Evolutionary conservation across 53 echinoderm and acorn worm genomes (phyloP).

Genomic region (Pentamera pediparva): DNA sequence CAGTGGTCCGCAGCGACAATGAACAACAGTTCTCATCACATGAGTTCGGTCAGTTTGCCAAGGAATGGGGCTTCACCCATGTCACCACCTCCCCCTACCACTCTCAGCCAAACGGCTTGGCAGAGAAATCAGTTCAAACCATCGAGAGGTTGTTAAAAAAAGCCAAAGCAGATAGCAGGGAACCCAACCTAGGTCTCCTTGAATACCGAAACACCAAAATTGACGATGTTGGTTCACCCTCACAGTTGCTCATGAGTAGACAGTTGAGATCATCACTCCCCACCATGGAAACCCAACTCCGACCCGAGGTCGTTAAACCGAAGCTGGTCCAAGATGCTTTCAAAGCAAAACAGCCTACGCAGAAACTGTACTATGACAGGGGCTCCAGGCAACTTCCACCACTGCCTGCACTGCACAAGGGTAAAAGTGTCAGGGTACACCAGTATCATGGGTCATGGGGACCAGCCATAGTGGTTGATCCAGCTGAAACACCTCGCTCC

Average conservation of each 20-base stretch:
- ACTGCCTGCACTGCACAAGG: not conserved
- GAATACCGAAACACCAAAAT: slow-evolving; percentile 2
- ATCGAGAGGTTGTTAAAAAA: not conserved
- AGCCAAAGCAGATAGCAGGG: not conserved
- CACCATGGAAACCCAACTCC: too few relatives aligned
- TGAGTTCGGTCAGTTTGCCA: not conserved
- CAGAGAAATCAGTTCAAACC: slow-evolving; percentile 10
- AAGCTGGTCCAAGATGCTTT: not conserved
- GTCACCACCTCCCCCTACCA: not conserved
- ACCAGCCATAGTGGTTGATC: too few relatives aligned
- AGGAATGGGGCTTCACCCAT: not conserved
- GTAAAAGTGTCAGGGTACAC: not conserved
- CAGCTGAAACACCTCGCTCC: too few relatives aligned
- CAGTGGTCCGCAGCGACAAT: not conserved
- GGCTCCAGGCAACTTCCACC: not conserved
- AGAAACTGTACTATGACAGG: not conserved
- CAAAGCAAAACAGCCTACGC: not conserved
- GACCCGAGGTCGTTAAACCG: not conserved
- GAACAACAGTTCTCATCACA: not conserved
- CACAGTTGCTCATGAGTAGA: not conserved
- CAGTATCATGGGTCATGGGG: too few relatives aligned
- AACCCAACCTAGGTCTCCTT: not conserved
- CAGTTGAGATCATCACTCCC: not conserved
- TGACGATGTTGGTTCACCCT: slow-evolving; percentile 5
- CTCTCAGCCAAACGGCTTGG: slow-evolving; percentile 2